Evolutionary conservation across 1,140 invertebrate species (phyloP), one percentile per base, ranked within the genome.

Genomic region (silkworm (Bombyx mori)): DNA sequence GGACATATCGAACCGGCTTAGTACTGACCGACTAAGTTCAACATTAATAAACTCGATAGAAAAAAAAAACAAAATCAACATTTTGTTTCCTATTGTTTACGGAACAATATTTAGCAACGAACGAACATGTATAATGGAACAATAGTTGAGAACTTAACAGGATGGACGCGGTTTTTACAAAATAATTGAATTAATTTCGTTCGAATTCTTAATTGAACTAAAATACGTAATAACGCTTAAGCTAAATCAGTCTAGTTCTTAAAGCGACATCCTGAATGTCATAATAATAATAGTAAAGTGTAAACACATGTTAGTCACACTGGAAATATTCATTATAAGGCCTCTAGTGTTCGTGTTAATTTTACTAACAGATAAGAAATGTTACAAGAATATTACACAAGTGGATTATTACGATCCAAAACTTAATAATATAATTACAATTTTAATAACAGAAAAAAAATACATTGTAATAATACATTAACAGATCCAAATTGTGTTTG

Each of bases 181-280:
- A 53, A 52, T 57, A 57, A n/a, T 26, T 56, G 60, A 59, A 53
- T 61, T 8, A 56, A 56, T 62, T 56, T 77, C 69, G 73, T 67
- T 79, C 75, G 73, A 66, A 69, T 66, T 71, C 57, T 69, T 68
- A 79, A 71, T 72, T 79, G 67, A 79, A 82, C 73, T 82, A 82
- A 82, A 78, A 71, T 84, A 82, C 69, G 69, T 77, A 76, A 77
- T 73, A 86, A 84, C 77, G 80, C 84, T 86, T 86, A 86, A 73
- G 73, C 76, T 85, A 85, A 84, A 87, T 87, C 84, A 87, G 84
- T 87, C 84, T 87, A 87, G 84, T 84, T 82, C 84, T 87, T 87
- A 87, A 83, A 86, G 82, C 78, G 84, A 87, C 75, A 77, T 76
- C 68, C 65, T 51, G 54, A 68, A 80, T 77, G 79, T 82, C 76